phyloP scores from a whole-genome alignment of 2,888 invertebrate genomes.

The Nesidiocoris tenuis region DNA sequence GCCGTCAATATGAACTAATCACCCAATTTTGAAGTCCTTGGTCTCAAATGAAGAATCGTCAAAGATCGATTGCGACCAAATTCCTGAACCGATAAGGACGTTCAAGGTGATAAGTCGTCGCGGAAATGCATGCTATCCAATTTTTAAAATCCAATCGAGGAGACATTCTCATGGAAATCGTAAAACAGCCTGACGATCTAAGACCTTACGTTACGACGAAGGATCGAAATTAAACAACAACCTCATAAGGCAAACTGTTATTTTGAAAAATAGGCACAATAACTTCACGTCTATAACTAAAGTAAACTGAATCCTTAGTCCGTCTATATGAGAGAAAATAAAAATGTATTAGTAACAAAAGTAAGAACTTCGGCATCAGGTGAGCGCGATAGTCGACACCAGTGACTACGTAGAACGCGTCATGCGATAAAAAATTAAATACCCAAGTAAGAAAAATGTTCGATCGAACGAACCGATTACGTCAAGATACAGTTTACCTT shows the following conservation, averaged over 20 bases:
- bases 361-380: neutral
- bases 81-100: no score
- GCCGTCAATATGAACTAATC: no score
- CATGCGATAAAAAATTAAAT: neutral
- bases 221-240: neutral
- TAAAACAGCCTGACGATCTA: no score
- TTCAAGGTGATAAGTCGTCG: no score
- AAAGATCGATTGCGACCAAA: no score
- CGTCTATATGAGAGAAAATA: neutral
- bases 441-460: neutral
- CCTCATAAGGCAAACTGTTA: conserved; percentile 37
- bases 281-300: neutral
- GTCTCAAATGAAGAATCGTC: no score
- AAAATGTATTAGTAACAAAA: neutral
- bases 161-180: no score
- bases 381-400: no score
- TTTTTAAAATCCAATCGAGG: no score
- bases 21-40: no score
- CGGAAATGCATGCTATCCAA: no score
- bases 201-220: no score
- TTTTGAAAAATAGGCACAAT: conserved; percentile 40
- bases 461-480: neutral
- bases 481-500: neutral
- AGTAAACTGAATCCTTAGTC: neutral
- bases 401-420: neutral